Base-by-base conservation (phyloP, 2,888 invertebrate species). In the Crepidodera aurea region DNA sequence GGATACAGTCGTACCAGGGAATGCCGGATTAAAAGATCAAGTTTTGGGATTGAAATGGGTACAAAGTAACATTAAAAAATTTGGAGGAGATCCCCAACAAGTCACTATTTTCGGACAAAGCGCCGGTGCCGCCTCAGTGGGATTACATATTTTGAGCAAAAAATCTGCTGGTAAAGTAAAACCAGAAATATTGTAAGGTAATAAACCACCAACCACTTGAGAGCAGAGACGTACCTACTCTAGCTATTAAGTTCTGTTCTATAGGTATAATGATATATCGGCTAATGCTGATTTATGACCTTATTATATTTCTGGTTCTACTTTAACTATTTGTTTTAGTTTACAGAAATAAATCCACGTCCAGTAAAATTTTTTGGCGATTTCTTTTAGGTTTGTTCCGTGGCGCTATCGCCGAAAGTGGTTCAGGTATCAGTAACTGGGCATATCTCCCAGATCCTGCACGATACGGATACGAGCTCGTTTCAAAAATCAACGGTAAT, bases 71-170 rank as follows among this genome's bases (percentile, higher is more conserved):
- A 70, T 71, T 16, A n/a, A 25, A 16, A 18, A 48, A 16, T 71
- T 71, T 48, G 71, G 71, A 22, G 71, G 71, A n/a, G 58, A 71
- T 29, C 66, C 68, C 1, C 44, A 56, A 5, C 65, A 66, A 66
- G 60, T 71, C 15, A 69, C 65, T 1, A 53, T 71, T 22, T 66
- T 68, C 34, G 71, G 71, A 5, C 70, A 71, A 59, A 71, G 71
- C 42, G 71, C 71, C 13, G 71, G 71, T 6, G 69, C 39, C 7
- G 62, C 61, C n/a, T 69, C 70, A n/a, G 69, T 69, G 15, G 66
- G 68, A 22, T 63, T 61, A 27, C 69, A 66, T 10, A 22, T 69
- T 12, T 34, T 69, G n/a, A 70, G 70, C 22, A 62, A 65, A 13
- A 32, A 22, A 15, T 67, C 70, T 1, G 34, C 61, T 57, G 65